phyloP scores from a whole-genome alignment of 2,888 invertebrate genomes.

The Drosophila formosana region DNA sequence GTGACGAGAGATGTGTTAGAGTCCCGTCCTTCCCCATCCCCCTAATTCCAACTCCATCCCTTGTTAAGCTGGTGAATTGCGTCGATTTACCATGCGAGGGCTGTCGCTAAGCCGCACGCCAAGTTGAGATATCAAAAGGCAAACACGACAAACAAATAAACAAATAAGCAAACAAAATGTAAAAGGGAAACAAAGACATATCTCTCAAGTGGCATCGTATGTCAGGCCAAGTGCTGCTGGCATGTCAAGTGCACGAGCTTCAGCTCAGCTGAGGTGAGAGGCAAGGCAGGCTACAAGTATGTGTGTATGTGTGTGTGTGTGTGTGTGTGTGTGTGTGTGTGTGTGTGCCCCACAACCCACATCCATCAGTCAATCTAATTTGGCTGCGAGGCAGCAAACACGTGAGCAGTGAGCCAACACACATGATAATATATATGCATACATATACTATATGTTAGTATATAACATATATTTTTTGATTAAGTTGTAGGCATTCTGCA shows the following conservation, averaged over 20 bases:
- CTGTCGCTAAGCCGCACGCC: conserved; percentile 77
- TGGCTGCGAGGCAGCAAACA: conserved; percentile 61
- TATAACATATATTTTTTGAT: conserved; percentile 49
- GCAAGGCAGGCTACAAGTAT: background rate
- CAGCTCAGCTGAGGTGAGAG: conserved; percentile 12
- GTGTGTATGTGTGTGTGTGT: background rate
- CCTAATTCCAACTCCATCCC: background rate
- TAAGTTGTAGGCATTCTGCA: conserved; percentile 66
- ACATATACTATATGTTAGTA: background rate
- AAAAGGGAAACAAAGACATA: conserved; percentile 76
- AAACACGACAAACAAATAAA: conserved; percentile 64
- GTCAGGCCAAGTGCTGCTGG: conserved; percentile 65
- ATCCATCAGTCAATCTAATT: conserved; percentile 70
- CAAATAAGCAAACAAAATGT: conserved; percentile 64
- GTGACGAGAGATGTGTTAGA: conserved; percentile 49
- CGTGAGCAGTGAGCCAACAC: conserved; percentile 24
- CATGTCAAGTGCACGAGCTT: conserved; percentile 71
- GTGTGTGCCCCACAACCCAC: conserved; percentile 29
- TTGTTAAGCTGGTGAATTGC: conserved; percentile 63
- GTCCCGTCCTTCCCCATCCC: background rate
- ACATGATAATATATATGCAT: conserved; percentile 32
- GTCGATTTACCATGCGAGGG: conserved; percentile 72
- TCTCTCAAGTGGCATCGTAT: conserved; percentile 80
- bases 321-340: background rate
- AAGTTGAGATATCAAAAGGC: conserved; percentile 78